Evolutionary conservation across 2,113 vertebrate species (phyloP), one percentile per base, ranked within the genome.

Genomic region (Bubo blakistoni): DNA sequence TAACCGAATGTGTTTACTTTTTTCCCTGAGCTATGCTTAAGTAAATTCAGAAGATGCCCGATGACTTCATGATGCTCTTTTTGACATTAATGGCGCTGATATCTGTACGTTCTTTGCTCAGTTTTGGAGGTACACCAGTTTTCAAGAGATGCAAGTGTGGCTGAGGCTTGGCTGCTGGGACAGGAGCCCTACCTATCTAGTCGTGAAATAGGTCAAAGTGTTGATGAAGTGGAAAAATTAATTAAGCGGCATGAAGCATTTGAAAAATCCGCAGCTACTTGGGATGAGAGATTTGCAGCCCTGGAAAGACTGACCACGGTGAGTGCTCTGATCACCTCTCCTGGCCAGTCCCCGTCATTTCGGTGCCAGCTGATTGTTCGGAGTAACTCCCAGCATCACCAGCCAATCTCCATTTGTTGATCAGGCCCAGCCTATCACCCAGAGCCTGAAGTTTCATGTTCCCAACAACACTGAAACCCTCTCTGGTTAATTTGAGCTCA

Each of bases 101-200:
- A 14, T 27, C 66, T 90, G 47, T 74, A 21, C 40, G 0, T 78
- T 92, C 52, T 96, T 44, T 84, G 46, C 77, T 79, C 97, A 99
- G 99, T 99, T 98, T 95, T 99, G 98, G 99, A 99, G 97, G 99
- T 99, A 63, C 99, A 99, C 97, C 99, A 99, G 98, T 99, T 99
- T 97, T 99, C 99, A 17, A 97, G 99, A 91, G 99, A 99, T 1
- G 99, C 99, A 2, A 99, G 99, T 0, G 99, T 99, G 94, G 99
- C 99, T 0, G 99, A 99, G 97, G 99, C 99, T n/a, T 99, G 99
- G 99, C 98, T 99, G 94, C 98, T 99, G 73, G 99, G 99, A 2
- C 99, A 99, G 98, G 99, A 99, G 96, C 99, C 99, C 0, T 99
- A 99, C 97, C 98, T 99, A 20, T 99, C 99, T 73, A 99, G 99